These are phyloP conservation scores for Parapristionchus giblindavisi DNA, from an alignment of 2,888 invertebrate species.

Conservation along the genomic window DNA sequence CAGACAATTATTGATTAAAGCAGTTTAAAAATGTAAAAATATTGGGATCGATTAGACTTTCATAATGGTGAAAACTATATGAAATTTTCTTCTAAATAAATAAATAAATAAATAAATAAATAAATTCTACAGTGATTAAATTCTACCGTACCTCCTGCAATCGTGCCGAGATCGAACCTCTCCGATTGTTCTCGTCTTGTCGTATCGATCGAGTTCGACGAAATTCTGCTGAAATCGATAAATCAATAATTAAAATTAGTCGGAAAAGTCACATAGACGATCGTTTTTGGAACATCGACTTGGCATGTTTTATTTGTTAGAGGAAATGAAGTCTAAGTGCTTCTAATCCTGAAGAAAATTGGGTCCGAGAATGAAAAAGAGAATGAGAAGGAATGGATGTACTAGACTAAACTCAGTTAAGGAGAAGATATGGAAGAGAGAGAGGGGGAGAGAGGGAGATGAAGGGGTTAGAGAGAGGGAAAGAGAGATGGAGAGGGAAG, in stretches of 20 bases:
- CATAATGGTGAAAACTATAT: background rate
- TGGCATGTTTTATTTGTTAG: too few species aligned
- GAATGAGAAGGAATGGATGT: constrained; percentile 5
- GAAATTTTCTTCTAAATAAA: background rate
- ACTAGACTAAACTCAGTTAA: too few species aligned
- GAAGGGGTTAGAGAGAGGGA: too few species aligned
- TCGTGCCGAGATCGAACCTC: constrained; percentile 42
- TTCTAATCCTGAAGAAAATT: too few species aligned
- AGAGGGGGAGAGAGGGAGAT: too few species aligned
- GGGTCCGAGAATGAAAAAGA: too few species aligned
- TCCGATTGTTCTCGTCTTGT: constrained; percentile 43
- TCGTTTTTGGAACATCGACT: too few species aligned
- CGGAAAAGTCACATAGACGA: too few species aligned
- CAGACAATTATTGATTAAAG: background rate
- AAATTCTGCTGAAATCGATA: constrained; percentile 41
- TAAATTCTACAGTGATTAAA: background rate
- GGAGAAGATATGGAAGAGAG: too few species aligned
- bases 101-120: background rate
- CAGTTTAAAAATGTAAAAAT: background rate
- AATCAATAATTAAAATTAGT: too few species aligned
- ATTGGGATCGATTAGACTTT: background rate
- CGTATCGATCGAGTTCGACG: constrained; percentile 46
- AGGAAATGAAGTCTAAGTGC: too few species aligned
- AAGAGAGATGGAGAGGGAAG: too few species aligned
- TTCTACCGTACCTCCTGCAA: constrained; percentile 35